Evolutionary conservation across 2,113 vertebrate species (phyloP), one percentile per base, ranked within the genome.

Genomic region (Typhlomys cinereus): DNA sequence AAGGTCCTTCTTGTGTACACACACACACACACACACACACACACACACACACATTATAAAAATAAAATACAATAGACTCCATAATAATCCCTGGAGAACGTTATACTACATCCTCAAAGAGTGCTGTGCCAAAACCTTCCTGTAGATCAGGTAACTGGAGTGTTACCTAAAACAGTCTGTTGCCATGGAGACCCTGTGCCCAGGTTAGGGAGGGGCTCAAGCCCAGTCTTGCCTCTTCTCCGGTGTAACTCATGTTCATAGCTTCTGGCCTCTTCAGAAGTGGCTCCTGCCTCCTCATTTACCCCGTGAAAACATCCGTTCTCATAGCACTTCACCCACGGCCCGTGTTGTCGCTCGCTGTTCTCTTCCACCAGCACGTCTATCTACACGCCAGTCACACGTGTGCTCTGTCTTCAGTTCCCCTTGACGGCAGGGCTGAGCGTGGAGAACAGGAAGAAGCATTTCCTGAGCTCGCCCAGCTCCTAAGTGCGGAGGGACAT

Each of bases 291-390:
- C 15, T 86, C 48, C 81, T 34, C 66, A 14, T 41, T 46, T 50
- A 29, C 25, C 46, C 69, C 44, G 44, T n/a, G 10, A 29, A 70
- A n/a, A 62, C 5, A 18, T 1, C 20, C 4, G 18, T 31, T 29
- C 6, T 4, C 5, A 39, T 18, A 1, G 4, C 25, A 4, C 7
- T 46, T 8, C n/a, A 39, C 0, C 54, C 15, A 6, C 23, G 7
- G 39, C 44, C 36, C 5, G 0, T 7, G 17, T 44, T 34, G 46
- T 44, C 34, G 15, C 50, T 34, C 36, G 21, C 15, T 39, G 15
- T 7, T 34, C 57, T 46, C 31, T 50, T 66, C 41, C 18, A 25
- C 41, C 48, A 25, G 5, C 1, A 3, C 13, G 14, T 12, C 5
- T 36, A 36, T 14, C 7, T 27, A n/a, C 11, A 21, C 0, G 0